Evolutionary conservation across 2,888 invertebrate species (phyloP), one percentile per base, ranked within the genome.

Genomic region (Pherbina coryleti): DNA sequence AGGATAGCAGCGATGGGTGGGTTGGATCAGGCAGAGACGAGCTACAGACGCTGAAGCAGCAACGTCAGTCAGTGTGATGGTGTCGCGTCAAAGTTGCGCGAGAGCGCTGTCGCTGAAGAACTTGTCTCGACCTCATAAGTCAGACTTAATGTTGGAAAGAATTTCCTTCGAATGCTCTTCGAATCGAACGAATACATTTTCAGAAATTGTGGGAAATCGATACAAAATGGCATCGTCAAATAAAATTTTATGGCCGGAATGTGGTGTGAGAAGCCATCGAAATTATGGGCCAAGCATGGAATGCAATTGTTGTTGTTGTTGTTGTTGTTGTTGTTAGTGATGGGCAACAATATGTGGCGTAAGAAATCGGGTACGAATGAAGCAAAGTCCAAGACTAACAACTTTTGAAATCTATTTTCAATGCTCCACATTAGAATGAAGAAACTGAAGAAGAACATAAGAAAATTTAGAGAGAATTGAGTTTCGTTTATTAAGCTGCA

Each of bases 171-270:
- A 11, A n/a, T 22, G 53, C 70, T 67, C 60, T 17, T 60, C 22
- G 37, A 34, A 34, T 72, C 60, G 31, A 66, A 49, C 74, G 72
- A 62, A 76, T 78, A 75, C 82, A 82, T 81, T 82, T 82, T 83
- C 82, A 77, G 81, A 81, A 84, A 81, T 84, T 85, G 84, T 84
- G 83, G 82, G 83, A 84, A 85, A 85, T 85, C 85, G 84, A 85
- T 85, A 84, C 83, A 84, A 84, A 84, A 85, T 84, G 82, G 83
- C 84, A 83, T 85, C 84, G 83, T 84, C 84, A 84, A 84, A 85
- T 85, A 85, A 85, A 85, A 85, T 84, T 84, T 84, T 84, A 85
- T 67, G 55, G 25, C 66, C 81, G 80, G 53, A 73, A 60, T 76
- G 67, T 77, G 72, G 76, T 55, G 75, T 51, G 69, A 66, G 69